A percentile compares a stretch with the other conserved stretches of the same genome.
These are phyloP conservation scores for Apogon hyalosoma DNA, from an alignment of 2,797 vertebrate genomes.

Conservation along the genomic window DNA sequence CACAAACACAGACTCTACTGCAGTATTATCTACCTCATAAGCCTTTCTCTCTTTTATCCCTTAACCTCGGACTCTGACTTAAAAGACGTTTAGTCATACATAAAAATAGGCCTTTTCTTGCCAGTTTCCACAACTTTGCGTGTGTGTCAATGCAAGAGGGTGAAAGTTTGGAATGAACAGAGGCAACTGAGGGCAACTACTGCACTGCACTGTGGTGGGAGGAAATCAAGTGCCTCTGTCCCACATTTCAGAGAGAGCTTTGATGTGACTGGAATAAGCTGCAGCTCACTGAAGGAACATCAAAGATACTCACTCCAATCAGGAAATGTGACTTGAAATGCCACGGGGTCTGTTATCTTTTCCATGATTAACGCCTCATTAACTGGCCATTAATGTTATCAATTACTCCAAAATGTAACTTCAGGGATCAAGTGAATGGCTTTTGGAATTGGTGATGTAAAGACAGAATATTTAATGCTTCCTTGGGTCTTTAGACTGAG, in stretches of 20 bases:
- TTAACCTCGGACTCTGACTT: constrained; percentile 28
- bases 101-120: constrained; percentile 13
- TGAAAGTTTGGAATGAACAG: constrained; percentile 34
- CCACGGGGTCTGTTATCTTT: constrained; percentile 46
- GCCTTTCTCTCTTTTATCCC: neutral
- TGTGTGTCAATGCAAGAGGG: neutral
- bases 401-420: constrained; percentile 50
- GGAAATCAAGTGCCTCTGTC: constrained; percentile 59
- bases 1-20: constrained; percentile 10
- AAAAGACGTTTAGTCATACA: constrained; percentile 1
- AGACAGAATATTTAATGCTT: constrained; percentile 51
- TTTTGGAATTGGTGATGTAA: constrained; percentile 33
- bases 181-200: constrained; percentile 38
- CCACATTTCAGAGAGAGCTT: constrained; percentile 66
- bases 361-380: constrained; percentile 57
- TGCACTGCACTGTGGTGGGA: constrained; percentile 52
- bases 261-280: constrained; percentile 72
- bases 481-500: constrained; percentile 22
- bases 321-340: constrained; percentile 55
- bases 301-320: constrained; percentile 56
- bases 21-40: constrained; percentile 14
- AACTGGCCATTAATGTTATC: constrained; percentile 55
- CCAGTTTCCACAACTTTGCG: constrained; percentile 8
- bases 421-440: constrained; percentile 26
- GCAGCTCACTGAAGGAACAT: constrained; percentile 68